phyloP scores from a whole-genome alignment of 2,888 invertebrate species.

The Ligdia adustata region DNA sequence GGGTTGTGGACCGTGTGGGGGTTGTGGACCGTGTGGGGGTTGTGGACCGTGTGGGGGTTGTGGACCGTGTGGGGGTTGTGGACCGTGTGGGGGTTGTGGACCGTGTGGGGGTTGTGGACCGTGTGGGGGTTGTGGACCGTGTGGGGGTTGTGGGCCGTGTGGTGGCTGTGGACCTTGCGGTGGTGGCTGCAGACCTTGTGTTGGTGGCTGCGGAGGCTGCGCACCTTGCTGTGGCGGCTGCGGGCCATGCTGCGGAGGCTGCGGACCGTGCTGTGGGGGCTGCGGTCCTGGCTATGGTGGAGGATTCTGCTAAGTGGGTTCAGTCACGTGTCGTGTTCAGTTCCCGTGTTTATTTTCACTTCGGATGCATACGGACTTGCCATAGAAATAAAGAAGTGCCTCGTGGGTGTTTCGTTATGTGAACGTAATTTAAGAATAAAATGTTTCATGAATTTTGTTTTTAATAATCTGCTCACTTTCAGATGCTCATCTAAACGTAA shows the following conservation, averaged over 20 bases:
- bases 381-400: conserved; percentile 16
- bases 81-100: conserved; percentile 14
- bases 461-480: too few species aligned
- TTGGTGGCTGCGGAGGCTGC: conserved; percentile 21
- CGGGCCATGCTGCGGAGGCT: conserved; percentile 28
- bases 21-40: conserved; percentile 28
- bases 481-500: too few species aligned
- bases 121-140: too few species aligned
- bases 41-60: conserved; percentile 30
- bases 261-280: too few species aligned
- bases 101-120: conserved; percentile 15
- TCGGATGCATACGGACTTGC: not conserved
- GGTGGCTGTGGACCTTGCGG: conserved; percentile 21
- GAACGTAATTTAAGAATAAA: conserved; percentile 42
- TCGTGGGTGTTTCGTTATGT: conserved; percentile 31
- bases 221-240: conserved; percentile 3
- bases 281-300: too few species aligned
- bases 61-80: conserved; percentile 15
- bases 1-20: conserved; percentile 23
- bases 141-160: conserved; percentile 4
- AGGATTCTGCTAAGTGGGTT: too few species aligned
- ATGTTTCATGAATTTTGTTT: too few species aligned
- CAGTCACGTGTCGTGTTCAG: conserved; percentile 18
- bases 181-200: conserved; percentile 28
- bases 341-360: not conserved